Evolutionary conservation across 2,888 invertebrate species (phyloP).

Genomic region (Coremacera marginata): DNA sequence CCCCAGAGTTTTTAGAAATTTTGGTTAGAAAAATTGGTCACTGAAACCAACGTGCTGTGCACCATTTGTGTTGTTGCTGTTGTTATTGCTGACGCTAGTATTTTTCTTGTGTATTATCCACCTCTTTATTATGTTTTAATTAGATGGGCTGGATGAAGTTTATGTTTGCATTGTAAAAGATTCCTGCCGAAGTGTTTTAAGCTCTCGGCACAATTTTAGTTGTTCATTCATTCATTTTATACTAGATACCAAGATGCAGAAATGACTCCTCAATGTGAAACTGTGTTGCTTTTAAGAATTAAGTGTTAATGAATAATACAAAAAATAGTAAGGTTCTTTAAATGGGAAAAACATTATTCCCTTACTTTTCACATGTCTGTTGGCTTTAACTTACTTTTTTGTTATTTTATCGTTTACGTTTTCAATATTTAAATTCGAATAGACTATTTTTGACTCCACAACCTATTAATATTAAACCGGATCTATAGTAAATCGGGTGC

Average conservation of each 20-base stretch:
- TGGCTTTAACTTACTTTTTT: too few relatives aligned
- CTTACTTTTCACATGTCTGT: too few relatives aligned
- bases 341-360: too few relatives aligned
- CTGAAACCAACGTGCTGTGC: too few relatives aligned
- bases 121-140: conserved; percentile 40
- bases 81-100: not conserved
- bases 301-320: not conserved
- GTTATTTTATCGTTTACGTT: too few relatives aligned
- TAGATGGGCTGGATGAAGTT: conserved; percentile 21
- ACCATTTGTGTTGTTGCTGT: not conserved
- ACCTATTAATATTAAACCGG: too few relatives aligned
- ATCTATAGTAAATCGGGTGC: too few relatives aligned
- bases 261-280: not conserved
- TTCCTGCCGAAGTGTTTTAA: not conserved
- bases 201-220: not conserved
- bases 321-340: not conserved
- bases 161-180: not conserved
- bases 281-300: not conserved
- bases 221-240: not conserved
- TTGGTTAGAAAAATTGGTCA: too few relatives aligned
- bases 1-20: too few relatives aligned
- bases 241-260: not conserved
- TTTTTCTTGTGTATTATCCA: conserved; percentile 31
- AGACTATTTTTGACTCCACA: too few relatives aligned
- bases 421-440: too few relatives aligned